Evolutionary conservation across 2,113 vertebrate species (phyloP), one percentile per base, ranked within the genome.

Genomic region (Chascanopsetta lugubris): DNA sequence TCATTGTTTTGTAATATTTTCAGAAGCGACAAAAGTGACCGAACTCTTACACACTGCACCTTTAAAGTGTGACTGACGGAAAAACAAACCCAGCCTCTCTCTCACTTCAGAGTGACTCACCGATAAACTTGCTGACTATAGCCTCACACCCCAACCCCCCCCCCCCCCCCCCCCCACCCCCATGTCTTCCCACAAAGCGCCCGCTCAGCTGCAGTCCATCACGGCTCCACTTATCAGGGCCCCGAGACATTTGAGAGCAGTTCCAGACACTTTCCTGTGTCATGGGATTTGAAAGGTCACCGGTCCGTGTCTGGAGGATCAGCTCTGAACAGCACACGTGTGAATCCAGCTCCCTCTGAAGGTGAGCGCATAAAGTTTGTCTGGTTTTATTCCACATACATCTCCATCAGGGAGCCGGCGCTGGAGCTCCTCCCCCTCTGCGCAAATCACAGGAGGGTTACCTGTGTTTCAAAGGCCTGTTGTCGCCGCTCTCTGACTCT

Each of bases 181-280:
- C 4, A 7, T n/a, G 36, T 30, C 29, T 38, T 38, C 36, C 36
- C 63, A 81, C 34, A 63, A 21, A 29, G 21, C 78, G 54, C 54
- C 72, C 72, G 43, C 63, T 61, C 6, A 22, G 45, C 36, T 40
- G 32, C 26, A 34, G 3, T 75, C 71, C 13, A 54, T 74, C 51
- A 34, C 10, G 17, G 22, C 58, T 61, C 34, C 59, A 29, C 0
- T 34, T 51, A 69, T 69, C 30, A 20, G 4, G 24, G n/a, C 2
- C n/a, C 46, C 47, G 11, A 72, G 62, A 62, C 46, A 36, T 45
- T 63, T 13, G 24, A 40, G 30, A 46, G 17, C 20, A 3, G 0
- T 27, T 73, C 61, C 56, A 54, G 77, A 63, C 20, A 25, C 17
- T 12, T 71, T 22, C 57, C 15, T 46, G 8, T 10, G 2, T 56